Evolutionary conservation across 2,888 invertebrate genomes (phyloP), one percentile per base, ranked within the genome.

Genomic region (Andrena chrysosceles): DNA sequence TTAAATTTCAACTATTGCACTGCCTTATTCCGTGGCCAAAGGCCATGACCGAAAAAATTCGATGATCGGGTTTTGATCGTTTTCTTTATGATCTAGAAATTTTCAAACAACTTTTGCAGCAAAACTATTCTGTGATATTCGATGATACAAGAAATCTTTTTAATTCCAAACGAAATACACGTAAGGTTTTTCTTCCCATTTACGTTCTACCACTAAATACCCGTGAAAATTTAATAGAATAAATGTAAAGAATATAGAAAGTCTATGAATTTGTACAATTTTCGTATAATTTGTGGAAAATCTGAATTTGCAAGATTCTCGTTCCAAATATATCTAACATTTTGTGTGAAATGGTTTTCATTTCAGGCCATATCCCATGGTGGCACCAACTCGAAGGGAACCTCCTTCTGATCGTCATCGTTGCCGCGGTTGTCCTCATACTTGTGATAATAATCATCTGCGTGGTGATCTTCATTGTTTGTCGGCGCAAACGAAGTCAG

Each of bases 391-490:
- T 96, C 85, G 97, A 97, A 89, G 97, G 97, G 89, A 97, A 98
- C 90, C 97, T 97, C 90, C 94, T 97, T 81, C 95, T 98, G 90
- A 96, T 98, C 83, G 95, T 97, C 83, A 95, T 96, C 71, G 96
- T 96, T 79, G 95, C 96, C 63, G 96, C 98, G 6, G 95, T 96
- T 71, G 96, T 96, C 56, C 95, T 96, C 85, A 95, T 97, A 84
- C 94, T 95, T 87, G 95, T 97, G 64, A 96, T 98, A 82, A 96
- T 98, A 88, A 96, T 97, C 90, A 95, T 98, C 78, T 97, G 98
- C 94, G 96, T 97, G 94, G 96, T 97, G 93, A 97, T 98, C 93
- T 96, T 97, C 93, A 96, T 98, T 93, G 96, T 98, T 90, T 98
- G 98, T 94, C 95, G 98, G 89, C 96, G 97, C 89, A 97, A 97